phyloP scores from a whole-genome alignment of 1,140 invertebrate species.

The Subanguina moxae region DNA sequence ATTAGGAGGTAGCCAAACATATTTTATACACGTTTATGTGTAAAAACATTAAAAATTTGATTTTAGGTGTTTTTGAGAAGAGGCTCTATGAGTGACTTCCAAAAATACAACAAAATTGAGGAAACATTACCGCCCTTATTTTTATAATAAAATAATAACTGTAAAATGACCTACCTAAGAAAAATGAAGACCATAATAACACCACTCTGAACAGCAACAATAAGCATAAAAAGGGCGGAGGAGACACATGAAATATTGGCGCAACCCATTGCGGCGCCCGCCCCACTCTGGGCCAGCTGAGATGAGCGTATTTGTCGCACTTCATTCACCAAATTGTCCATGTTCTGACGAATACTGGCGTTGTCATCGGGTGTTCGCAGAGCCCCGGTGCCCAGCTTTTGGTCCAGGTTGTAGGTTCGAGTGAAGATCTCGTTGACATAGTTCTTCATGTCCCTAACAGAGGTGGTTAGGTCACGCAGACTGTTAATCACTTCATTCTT shows the following conservation, averaged over 20 bases:
- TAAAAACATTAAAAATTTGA: too few relatives aligned
- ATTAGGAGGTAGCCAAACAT: too few relatives aligned
- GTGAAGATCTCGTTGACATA: conserved; percentile 60
- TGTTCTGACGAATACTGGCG: conserved; percentile 13
- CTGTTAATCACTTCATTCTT: conserved; percentile 56
- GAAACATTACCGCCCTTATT: too few relatives aligned
- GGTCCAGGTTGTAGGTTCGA: conserved; percentile 57
- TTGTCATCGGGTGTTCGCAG: conserved; percentile 20
- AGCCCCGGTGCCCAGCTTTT: conserved; percentile 42
- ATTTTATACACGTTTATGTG: too few relatives aligned
- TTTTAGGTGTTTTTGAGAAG: too few relatives aligned
- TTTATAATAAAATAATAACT: conserved; percentile 22
- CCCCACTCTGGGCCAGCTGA: conserved; percentile 19
- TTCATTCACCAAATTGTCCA: conserved; percentile 48
- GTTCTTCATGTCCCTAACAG: conserved; percentile 56
- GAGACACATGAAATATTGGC: conserved; percentile 37
- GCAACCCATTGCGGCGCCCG: conserved; percentile 13
- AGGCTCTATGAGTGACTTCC: too few relatives aligned
- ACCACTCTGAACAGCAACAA: conserved; percentile 43
- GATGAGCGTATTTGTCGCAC: conserved; percentile 40
- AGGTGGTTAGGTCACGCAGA: conserved; percentile 49
- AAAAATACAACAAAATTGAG: too few relatives aligned
- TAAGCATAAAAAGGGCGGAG: conserved; percentile 50
- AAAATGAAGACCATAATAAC: conserved; percentile 52
- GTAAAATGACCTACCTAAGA: conserved; percentile 40